Percentiles rank a stretch among this genome's conserved stretches.
phyloP scores from a whole-genome alignment of 2,797 vertebrate species.

The Smutsia gigantea region DNA sequence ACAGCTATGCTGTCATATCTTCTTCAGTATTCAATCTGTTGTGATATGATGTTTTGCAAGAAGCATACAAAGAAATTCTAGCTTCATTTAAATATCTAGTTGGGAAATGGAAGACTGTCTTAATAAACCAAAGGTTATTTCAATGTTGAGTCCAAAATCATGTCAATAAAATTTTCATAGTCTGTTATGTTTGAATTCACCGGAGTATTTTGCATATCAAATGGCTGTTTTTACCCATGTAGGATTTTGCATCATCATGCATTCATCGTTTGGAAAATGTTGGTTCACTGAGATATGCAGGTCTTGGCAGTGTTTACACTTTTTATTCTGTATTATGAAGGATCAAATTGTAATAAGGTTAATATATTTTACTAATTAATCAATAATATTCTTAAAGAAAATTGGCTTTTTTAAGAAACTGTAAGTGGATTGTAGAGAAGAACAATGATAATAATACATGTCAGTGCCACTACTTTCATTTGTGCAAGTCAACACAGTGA shows the following conservation, averaged over 20 bases:
- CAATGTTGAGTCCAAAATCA: neutral
- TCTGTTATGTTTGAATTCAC: neutral
- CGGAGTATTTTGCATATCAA: neutral
- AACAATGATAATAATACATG: neutral
- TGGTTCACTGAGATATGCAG: neutral
- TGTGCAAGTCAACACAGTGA: neutral
- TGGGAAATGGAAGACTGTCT: neutral
- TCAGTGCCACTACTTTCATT: neutral
- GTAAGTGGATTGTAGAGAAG: neutral
- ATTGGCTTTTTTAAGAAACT: neutral
- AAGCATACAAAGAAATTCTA: neutral
- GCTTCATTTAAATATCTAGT: neutral
- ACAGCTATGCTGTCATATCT: neutral
- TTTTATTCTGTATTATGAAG: constrained; percentile 1
- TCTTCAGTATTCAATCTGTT: neutral
- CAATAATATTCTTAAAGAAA: neutral
- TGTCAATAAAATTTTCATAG: constrained; percentile 20
- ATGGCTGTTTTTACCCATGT: neutral
- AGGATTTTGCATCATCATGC: neutral
- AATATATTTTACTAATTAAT: neutral
- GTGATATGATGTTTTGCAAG: neutral
- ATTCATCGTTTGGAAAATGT: neutral
- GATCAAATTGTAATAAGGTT: neutral
- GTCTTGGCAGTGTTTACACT: neutral
- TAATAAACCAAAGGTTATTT: constrained; percentile 1